Base-by-base conservation (phyloP, 1,140 invertebrate species). In the Cyclina sinensis region DNA sequence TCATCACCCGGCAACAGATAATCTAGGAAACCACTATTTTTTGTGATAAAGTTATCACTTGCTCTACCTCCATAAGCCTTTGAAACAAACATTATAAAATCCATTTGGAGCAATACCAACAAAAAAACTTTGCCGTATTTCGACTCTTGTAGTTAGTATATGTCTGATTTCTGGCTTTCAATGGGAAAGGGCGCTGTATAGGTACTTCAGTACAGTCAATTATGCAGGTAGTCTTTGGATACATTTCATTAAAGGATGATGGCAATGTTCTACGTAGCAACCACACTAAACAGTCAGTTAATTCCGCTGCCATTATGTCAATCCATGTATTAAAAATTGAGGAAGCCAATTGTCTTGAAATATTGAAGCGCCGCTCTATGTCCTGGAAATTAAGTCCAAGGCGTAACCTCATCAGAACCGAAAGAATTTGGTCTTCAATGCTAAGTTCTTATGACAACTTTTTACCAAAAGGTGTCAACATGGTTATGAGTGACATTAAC, bases 111-210 rank as follows among this genome's bases (percentile, higher is more conserved):
- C 57, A 92, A 93, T 27, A 86, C 94, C 24, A 94, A 83, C 18
- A 14, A 95, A 95, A 86, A 89, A 91, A 92, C 80, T 94, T 95
- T n/a, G 70, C 51, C 16, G 92, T 92, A 59, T 92, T 91, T 46
- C 89, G 68, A 30, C 62, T 54, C 39, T 91, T 92, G 74, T 92
- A 92, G 30, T 32, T 62, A n/a, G 76, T 88, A 62, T 81, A 91
- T n/a, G 90, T 92, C 18, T 85, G 37, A 14, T 59, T 62, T 48
- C 85, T 46, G 32, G 74, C 59, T 24, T 78, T 65, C 27, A 84
- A 70, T 43, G 82, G 51, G 43, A 54, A 27, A 37, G 91, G 90
- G 62, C 68, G 88, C 68, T 92, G 87, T 46, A 92, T 91, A 32
- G 79, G 85, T 27, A 59, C 78, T 51, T 90, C 80, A 39, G 87